Percentiles rank a stretch among this genome's conserved stretches.
Evolutionary conservation across 2,113 vertebrate genomes (phyloP).

Genomic region (Aviceda subcristata): DNA sequence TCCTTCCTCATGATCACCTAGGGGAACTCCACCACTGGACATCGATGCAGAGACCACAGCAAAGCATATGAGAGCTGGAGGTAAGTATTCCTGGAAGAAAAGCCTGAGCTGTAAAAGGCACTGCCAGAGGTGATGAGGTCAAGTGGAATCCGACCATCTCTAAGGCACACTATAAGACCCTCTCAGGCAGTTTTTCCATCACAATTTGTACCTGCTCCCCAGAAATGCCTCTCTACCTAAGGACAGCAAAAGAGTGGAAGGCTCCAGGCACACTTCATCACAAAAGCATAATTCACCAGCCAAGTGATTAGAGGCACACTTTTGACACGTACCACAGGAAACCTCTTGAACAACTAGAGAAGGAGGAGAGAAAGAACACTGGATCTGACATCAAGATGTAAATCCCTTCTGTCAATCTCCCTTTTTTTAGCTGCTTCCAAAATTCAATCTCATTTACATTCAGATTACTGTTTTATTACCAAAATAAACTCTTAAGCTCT

Average conservation of each 20-base stretch:
- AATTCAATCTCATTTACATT: neutral
- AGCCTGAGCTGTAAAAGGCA: neutral
- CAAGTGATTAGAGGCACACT: neutral
- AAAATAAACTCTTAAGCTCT: neutral
- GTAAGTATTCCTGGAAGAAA: neutral
- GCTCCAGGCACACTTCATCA: neutral
- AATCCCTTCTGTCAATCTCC: neutral
- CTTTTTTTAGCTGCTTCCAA: neutral
- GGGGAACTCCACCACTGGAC: neutral
- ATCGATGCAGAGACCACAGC: neutral
- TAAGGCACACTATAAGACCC: neutral
- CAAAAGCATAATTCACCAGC: neutral
- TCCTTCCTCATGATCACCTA: neutral
- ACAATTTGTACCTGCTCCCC: neutral
- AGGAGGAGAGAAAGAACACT: neutral
- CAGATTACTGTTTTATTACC: neutral
- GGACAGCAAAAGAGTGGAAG: neutral
- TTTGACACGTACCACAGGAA: neutral
- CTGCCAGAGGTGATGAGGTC: neutral
- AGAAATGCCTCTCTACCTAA: neutral
- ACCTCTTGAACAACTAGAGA: neutral
- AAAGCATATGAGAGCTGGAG: neutral
- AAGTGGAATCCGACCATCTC: neutral
- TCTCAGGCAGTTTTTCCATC: neutral
- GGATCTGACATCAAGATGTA: neutral